A percentile compares a stretch with the other conserved stretches of the same genome.
Evolutionary conservation across 2,113 vertebrate genomes (phyloP).

Genomic region (Callospermophilus lateralis): DNA sequence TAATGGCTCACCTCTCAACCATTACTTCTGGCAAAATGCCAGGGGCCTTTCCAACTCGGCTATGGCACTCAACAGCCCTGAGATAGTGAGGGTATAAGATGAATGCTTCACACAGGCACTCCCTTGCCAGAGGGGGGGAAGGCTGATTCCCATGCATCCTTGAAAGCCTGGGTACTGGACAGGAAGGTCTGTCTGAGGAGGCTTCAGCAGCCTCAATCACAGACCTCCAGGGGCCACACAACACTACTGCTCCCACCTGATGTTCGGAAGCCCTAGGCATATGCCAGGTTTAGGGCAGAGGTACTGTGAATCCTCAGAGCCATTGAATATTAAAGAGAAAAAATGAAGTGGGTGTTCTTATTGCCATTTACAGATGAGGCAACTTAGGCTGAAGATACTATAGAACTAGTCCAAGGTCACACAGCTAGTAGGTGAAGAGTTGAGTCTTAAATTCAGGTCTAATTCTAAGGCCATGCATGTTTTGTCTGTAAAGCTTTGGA

Average conservation of each 20-base stretch:
- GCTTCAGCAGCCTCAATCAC: background rate
- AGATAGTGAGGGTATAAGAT: background rate
- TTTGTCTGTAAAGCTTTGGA: background rate
- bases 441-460: background rate
- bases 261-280: rapidly evolving
- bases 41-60: too few relatives aligned
- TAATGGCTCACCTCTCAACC: too few relatives aligned
- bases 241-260: background rate
- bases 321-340: background rate
- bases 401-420: background rate
- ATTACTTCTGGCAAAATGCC: too few relatives aligned
- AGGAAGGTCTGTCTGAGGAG: background rate
- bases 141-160: rapidly evolving
- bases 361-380: background rate
- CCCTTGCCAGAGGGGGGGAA: background rate
- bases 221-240: rapidly evolving
- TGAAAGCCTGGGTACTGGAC: background rate
- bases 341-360: background rate
- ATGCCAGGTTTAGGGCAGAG: background rate
- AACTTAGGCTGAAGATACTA: background rate
- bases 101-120: background rate
- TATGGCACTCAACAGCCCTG: too few relatives aligned
- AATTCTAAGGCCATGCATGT: background rate
- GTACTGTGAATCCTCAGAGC: background rate
- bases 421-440: background rate